phyloP scores from a whole-genome alignment of 2,888 invertebrate species.

The Clunio marinus region DNA sequence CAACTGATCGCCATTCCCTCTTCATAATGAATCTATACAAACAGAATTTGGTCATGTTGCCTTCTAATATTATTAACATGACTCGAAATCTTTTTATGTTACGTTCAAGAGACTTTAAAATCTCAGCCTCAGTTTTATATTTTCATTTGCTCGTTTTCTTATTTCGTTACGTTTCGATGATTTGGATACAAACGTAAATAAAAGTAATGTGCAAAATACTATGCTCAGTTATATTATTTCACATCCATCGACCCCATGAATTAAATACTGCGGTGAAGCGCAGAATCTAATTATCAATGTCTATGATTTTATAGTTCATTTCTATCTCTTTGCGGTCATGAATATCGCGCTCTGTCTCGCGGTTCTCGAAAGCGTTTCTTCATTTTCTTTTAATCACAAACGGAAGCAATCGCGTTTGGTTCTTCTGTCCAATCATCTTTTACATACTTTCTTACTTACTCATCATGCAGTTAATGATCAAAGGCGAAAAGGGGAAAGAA shows the following conservation, averaged over 20 bases:
- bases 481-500: background rate
- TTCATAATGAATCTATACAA: too few species aligned
- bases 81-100: too few species aligned
- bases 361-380: background rate
- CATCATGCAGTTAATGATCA: background rate
- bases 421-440: background rate
- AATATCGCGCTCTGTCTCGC: background rate
- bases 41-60: too few species aligned
- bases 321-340: constrained; percentile 32
- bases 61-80: too few species aligned
- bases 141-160: background rate
- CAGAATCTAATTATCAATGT: constrained; percentile 36
- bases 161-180: background rate
- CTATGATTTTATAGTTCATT: constrained; percentile 35
- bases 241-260: constrained; percentile 9
- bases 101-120: too few species aligned
- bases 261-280: constrained; percentile 25
- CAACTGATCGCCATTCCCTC: too few species aligned
- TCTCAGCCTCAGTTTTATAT: too few species aligned
- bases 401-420: background rate
- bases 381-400: background rate
- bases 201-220: background rate
- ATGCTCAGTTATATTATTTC: constrained; percentile 26
- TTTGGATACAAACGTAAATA: background rate
- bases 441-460: background rate